phyloP scores from a whole-genome alignment of 2,888 invertebrate genomes.

The Temnothorax rugatulus region DNA sequence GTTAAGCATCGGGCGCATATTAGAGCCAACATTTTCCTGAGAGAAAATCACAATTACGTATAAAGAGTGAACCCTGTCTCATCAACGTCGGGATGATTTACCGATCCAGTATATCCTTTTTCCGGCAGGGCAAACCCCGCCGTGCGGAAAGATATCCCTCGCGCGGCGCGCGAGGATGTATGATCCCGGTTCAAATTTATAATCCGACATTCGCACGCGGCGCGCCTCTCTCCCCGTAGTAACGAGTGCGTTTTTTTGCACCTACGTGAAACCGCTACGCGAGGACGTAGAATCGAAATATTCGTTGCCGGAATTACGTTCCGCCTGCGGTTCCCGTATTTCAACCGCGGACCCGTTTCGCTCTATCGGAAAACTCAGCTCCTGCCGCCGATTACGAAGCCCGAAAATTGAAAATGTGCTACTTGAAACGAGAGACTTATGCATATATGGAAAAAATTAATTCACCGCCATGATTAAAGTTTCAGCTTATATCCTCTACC shows the following conservation, averaged over 20 bases:
- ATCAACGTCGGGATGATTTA: conserved; percentile 46
- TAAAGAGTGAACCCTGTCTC: conserved; percentile 45
- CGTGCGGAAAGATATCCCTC: conserved; percentile 6
- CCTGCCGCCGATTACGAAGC: background rate
- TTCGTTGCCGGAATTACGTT: conserved; percentile 60
- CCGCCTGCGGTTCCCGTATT: conserved; percentile 59
- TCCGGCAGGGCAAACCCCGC: background rate
- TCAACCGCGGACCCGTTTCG: conserved; percentile 24
- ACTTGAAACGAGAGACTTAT: conserved; percentile 18
- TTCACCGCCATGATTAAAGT: conserved; percentile 32
- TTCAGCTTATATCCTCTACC: background rate
- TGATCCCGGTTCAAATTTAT: conserved; percentile 48
- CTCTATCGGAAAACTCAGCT: conserved; percentile 41
- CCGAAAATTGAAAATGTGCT: conserved; percentile 33
- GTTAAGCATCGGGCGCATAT: conserved; percentile 22
- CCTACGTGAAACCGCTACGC: conserved; percentile 53
- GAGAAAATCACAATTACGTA: conserved; percentile 44
- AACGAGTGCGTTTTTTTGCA: conserved; percentile 58
- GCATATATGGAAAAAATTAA: background rate
- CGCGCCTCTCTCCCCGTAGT: background rate
- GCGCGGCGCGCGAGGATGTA: background rate
- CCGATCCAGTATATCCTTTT: conserved; percentile 22
- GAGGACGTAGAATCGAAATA: conserved; percentile 65
- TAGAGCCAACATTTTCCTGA: conserved; percentile 15
- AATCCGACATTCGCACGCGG: conserved; percentile 47